Evolutionary conservation across 2,797 vertebrate genomes (phyloP), one percentile per base, ranked within the genome.

Genomic region (Peromyscus nudipes): DNA sequence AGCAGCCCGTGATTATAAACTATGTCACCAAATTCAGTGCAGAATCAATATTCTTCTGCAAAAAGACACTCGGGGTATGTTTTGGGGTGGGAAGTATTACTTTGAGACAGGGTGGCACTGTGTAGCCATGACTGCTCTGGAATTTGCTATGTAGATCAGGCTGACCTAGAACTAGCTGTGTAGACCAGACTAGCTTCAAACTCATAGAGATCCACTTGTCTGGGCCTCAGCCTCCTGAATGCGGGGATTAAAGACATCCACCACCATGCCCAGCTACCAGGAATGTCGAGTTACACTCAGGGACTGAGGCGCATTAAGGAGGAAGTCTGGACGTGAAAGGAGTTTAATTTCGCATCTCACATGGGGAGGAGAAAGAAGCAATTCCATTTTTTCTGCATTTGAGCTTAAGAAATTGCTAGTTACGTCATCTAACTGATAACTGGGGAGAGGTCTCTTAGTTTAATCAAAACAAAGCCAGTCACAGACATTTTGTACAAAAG

Each of bases 361-460:
- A 12, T 27, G 84, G 83, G 80, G 46, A 89, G 55, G 71, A 62
- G 89, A 87, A 90, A 37, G 79, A 77, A 71, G 57, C 49, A 81
- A 67, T 71, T 73, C 82, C n/a, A 71, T 34, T 60, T 94, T 94
- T 67, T 69, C 85, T 77, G n/a, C 62, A 92, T 71, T 71, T 76
- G 64, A 60, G 75, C 60, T n/a, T 55, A 67, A 81, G 73, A 91
- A 92, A 71, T 37, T 31, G 37, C 52, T 49, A 57, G 25, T 85
- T 69, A 40, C 81, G 80, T 60, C 49, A 79, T 34, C 0, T 4
- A 37, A 37, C 82, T 52, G 40, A 80, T 90, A 71, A 95, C 83
- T 65, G 52, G 94, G 80, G 92, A 95, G 71, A 52, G 64, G 67
- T 49, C 73, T 43, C 25, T 31, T n/a, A 8, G 9, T 60, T 67